A percentile compares a stretch with the other conserved stretches of the same genome.
phyloP scores from a whole-genome alignment of 2,797 vertebrate genomes.

The Schizopygopsis pylzovi region DNA sequence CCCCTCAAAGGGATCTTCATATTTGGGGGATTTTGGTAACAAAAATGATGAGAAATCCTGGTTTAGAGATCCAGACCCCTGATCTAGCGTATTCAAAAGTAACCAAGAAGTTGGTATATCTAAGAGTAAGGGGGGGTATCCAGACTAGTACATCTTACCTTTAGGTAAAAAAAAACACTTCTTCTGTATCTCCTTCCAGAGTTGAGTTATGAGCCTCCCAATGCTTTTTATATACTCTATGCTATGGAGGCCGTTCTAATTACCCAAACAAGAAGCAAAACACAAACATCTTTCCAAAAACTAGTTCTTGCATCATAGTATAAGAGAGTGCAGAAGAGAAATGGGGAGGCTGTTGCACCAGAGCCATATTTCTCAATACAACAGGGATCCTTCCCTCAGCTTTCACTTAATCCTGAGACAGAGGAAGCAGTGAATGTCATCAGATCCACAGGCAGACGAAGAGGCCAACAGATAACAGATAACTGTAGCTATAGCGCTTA shows the following conservation, averaged over 20 bases:
- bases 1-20: background rate
- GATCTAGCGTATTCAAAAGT: background rate
- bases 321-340: background rate
- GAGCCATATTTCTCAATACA: background rate
- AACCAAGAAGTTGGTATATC: background rate
- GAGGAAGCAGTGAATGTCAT: conserved; percentile 18
- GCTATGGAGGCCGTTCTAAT: background rate
- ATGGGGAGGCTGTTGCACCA: background rate
- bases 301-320: background rate
- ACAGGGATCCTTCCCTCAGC: conserved; percentile 12
- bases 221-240: background rate
- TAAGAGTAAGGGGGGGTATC: background rate
- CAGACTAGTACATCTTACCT: background rate
- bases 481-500: conserved; percentile 13
- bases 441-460: conserved; percentile 1
- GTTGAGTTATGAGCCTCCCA: background rate
- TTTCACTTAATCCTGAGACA: conserved; percentile 21
- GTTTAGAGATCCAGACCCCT: background rate
- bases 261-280: background rate
- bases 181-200: background rate
- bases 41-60: background rate
- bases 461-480: background rate
- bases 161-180: background rate
- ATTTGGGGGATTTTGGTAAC: background rate
- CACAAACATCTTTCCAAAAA: background rate